Base-by-base conservation (phyloP, 2,113 vertebrate species). In the Rhizomys pruinosus region DNA sequence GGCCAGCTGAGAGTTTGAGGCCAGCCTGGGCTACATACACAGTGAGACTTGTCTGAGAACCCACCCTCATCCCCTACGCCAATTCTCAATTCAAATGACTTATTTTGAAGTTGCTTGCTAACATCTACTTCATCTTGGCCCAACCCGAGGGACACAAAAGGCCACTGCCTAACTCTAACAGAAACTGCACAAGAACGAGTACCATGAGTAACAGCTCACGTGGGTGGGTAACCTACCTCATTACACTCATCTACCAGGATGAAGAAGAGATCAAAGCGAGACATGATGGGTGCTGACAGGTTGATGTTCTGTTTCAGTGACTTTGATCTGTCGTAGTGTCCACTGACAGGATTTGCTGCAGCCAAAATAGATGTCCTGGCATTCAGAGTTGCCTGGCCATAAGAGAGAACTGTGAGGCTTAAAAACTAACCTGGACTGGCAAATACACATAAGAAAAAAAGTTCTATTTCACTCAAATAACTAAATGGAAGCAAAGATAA, bases 261-360 rank as follows among this genome's bases (percentile, higher is more conserved):
- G 98, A 99, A 99, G 98, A 99, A 99, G 92, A 99, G 99, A 98
- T 99, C 99, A 80, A 99, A 99, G 92, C 99, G 98, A 69, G 99
- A 99, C 99, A 99, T 99, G 97, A 99, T 99, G 74, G 99, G 99
- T 55, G 99, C 99, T 0, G 98, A 98, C 91, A 99, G 97, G 97
- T 99, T 99, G 92, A 99, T 98, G 64, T 99, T 99, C 97, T 99
- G 99, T 97, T 99, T 99, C 98, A 99, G 97, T 1, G 99, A 99
- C 97, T 99, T 99, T 89, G 99, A 98, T 96, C 99, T 98, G 97
- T 99, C 99, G 84, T 99, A 99, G 89, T 99, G 99, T 9, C 99
- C 99, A 0, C 98, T 95, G 27, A 99, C 97, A 0, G 99, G 99
- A 94, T 99, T 99, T 90, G 99, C 99, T 37, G 99, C 99, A 6